Evolutionary conservation across 92 coral and sea anemone genomes (phyloP).

Genomic region (Chrysogorgia sp.): DNA sequence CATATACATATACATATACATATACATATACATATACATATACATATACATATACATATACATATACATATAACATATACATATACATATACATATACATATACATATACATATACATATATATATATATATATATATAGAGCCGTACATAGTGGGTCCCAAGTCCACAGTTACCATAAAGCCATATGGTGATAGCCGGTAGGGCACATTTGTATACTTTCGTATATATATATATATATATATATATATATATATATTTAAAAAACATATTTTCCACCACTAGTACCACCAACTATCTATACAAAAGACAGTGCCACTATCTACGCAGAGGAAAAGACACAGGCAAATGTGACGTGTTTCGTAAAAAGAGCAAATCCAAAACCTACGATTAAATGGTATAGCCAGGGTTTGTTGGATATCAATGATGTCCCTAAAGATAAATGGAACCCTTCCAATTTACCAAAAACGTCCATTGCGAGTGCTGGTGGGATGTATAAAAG

Average conservation of each 20-base stretch:
- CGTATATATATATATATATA: too few relatives aligned
- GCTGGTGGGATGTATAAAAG: slow-evolving; percentile 41
- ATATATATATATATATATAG: too few relatives aligned
- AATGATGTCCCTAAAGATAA: slow-evolving; percentile 32
- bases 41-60: too few relatives aligned
- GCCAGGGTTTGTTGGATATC: slow-evolving; percentile 26
- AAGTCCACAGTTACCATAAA: too few relatives aligned
- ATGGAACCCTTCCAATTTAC: slow-evolving; percentile 27
- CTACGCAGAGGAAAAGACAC: neutral
- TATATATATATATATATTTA: neutral
- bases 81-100: too few relatives aligned
- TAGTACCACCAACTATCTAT: slow-evolving; percentile 6
- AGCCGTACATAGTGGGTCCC: too few relatives aligned
- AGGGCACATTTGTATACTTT: too few relatives aligned
- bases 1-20: too few relatives aligned
- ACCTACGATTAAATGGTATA: slow-evolving; percentile 62
- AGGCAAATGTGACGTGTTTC: slow-evolving; percentile 41
- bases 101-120: too few relatives aligned
- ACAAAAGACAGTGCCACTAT: neutral
- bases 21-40: too few relatives aligned
- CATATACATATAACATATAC: too few relatives aligned
- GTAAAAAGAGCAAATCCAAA: slow-evolving; percentile 56
- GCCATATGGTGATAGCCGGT: too few relatives aligned
- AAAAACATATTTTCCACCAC: neutral
- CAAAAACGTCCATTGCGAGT: neutral